Conservation (phyloP, 92 coral and sea anemone genomes). For the Epizoanthus illoricatus region DNA sequence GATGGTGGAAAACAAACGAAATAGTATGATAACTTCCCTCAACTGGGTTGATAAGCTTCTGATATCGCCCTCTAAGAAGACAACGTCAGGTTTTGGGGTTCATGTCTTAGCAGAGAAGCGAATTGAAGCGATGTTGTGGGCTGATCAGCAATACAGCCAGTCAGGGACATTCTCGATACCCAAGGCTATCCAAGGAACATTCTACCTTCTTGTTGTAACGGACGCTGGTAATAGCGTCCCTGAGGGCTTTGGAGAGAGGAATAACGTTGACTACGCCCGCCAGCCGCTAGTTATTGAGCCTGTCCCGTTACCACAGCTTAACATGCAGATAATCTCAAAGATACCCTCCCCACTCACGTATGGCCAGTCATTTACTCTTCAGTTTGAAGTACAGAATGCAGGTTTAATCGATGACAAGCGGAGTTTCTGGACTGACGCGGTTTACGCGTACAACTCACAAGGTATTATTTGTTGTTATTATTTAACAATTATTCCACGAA, state of each 20-base stretch:
- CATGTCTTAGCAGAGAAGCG: slow-evolving; percentile 36
- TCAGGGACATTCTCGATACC: slow-evolving; percentile 52
- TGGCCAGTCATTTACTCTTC: slow-evolving; percentile 47
- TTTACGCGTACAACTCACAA: slow-evolving; percentile 45
- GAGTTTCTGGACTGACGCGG: slow-evolving; percentile 68
- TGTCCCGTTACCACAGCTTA: slow-evolving; percentile 43
- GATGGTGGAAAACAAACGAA: slow-evolving; percentile 54
- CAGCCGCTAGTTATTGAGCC: slow-evolving; percentile 27
- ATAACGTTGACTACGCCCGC: slow-evolving; percentile 42
- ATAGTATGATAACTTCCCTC: slow-evolving; percentile 48
- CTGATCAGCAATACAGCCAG: slow-evolving; percentile 58
- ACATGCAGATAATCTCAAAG: slow-evolving; percentile 43
- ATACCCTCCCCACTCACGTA: slow-evolving; percentile 48
- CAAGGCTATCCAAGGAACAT: slow-evolving; percentile 48
- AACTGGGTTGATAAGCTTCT: slow-evolving; percentile 61
- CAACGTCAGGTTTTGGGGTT: slow-evolving; percentile 39
- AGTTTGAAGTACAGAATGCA: slow-evolving; percentile 50
- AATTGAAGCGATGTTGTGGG: slow-evolving; percentile 50
- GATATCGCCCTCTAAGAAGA: slow-evolving; percentile 44
- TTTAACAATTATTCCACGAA: too few relatives aligned
- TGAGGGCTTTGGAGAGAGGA: slow-evolving; percentile 41
- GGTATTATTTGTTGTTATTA: slow-evolving; percentile 5
- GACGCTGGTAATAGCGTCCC: slow-evolving; percentile 42
- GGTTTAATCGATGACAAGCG: slow-evolving; percentile 46
- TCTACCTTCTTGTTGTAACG: slow-evolving; percentile 53